Conservation (phyloP, 2,888 invertebrate species). For the Dasypogon diadema region DNA sequence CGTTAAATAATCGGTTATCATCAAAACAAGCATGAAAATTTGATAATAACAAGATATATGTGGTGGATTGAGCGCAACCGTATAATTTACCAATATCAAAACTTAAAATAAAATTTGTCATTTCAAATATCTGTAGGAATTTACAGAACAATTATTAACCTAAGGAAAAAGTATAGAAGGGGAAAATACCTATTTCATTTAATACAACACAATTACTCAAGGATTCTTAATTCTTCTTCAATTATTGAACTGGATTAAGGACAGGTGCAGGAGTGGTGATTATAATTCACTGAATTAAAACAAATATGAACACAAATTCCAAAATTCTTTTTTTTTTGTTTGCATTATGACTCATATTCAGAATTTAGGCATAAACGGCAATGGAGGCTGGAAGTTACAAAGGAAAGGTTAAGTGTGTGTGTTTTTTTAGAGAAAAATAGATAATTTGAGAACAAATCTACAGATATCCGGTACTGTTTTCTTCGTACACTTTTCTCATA, state of each 20-base stretch:
- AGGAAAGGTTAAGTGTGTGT: slow-evolving; percentile 1
- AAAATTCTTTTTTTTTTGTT: slow-evolving; percentile 13
- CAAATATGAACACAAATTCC: slow-evolving; percentile 14
- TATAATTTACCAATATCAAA: too few species aligned
- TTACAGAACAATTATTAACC: background rate
- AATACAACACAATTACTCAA: slow-evolving; percentile 26
- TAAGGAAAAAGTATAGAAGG: slow-evolving; percentile 1
- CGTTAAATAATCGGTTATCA: too few species aligned
- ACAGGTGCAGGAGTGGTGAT: slow-evolving; percentile 10
- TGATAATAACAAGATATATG: too few species aligned
- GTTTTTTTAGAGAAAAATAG: slow-evolving; percentile 51
- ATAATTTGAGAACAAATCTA: slow-evolving; percentile 41
- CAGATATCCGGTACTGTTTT: slow-evolving; percentile 44
- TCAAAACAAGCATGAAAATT: background rate
- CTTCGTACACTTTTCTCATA: slow-evolving; percentile 1
- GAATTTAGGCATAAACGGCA: slow-evolving; percentile 60
- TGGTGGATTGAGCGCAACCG: too few species aligned
- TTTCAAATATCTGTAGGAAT: slow-evolving; percentile 7
- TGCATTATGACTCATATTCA: slow-evolving; percentile 50
- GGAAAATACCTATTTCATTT: slow-evolving; percentile 28
- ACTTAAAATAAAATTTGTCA: slow-evolving; percentile 13
- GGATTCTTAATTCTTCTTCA: slow-evolving; percentile 8
- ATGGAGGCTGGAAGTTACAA: slow-evolving; percentile 60
- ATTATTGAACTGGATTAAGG: slow-evolving; percentile 21
- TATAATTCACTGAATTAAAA: slow-evolving; percentile 9